A percentile compares a stretch with the other conserved stretches of the same genome.
These are phyloP conservation scores for Aelia acuminata DNA, from an alignment of 2,888 invertebrate species.

Conservation along the genomic window DNA sequence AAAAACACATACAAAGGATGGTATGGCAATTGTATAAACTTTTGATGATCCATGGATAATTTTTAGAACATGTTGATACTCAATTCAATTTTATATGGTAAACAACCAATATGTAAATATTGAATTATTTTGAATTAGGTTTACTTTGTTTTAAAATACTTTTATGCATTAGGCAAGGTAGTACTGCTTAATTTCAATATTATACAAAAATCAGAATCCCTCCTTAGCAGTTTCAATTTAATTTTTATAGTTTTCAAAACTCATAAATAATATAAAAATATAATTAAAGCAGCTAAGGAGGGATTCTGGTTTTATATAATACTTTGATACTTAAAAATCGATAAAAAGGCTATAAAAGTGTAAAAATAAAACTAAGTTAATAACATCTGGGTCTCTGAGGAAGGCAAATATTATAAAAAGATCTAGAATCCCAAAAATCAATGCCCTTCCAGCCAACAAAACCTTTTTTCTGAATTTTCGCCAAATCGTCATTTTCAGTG, in stretches of 20 bases:
- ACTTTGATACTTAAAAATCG: neutral
- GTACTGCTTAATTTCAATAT: no score
- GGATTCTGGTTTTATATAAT: neutral
- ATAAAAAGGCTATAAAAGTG: neutral
- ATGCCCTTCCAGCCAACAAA: conserved; percentile 98
- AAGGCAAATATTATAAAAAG: conserved; percentile 97
- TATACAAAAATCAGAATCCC: neutral
- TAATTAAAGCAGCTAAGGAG: neutral
- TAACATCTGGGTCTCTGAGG: conserved; percentile 77
- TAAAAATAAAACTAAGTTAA: conserved; percentile 68
- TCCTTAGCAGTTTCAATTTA: neutral
- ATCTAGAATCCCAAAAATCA: conserved; percentile 95
- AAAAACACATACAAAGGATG: neutral
- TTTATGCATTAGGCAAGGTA: no score
- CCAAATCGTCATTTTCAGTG: conserved; percentile 88
- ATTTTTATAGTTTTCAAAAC: no score
- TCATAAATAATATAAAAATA: no score
- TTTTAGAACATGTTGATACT: neutral
- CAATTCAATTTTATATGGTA: neutral
- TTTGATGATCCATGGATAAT: neutral
- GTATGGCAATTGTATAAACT: neutral
- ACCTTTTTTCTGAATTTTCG: conserved; percentile 83
- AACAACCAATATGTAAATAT: neutral
- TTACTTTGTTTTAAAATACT: neutral
- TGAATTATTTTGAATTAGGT: neutral